Base-by-base conservation (phyloP, 2,888 invertebrate genomes). In the Ophion slaviceki region DNA sequence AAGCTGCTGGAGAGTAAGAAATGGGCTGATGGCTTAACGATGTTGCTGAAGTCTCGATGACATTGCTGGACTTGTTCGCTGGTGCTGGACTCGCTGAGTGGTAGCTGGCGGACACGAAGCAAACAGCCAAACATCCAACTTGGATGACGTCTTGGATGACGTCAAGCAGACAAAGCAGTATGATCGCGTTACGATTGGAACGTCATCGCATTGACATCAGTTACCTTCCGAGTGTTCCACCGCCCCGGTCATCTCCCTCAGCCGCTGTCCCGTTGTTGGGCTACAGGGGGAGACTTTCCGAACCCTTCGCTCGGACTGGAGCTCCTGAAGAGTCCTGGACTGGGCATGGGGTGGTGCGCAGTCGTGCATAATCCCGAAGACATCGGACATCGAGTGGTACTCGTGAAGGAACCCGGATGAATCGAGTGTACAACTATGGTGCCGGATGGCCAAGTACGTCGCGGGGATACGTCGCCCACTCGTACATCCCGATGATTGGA, bases 341-440 rank as follows among this genome's bases (percentile, higher is more conserved):
- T 36, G n/a, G 36, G 62, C 45, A 5, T 61, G 36, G 47, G 17
- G 71, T 1, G 53, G 1, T 53, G 53, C 14, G 4, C 20, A 61
- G 61, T 36, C 36, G 61, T 74, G 61, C 40, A 76, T 62, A 24
- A 45, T 66, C 72, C 67, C 57, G 75, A 86, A 86, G 80, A 86
- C 70, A 86, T 82, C 67, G 82, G 80, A 86, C 76, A 80, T 86
- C 62, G 82, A 86, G 82, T 72, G 86, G 77, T 81, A 20, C 83
- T 83, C 79, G 71, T 67, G 68, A 72, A 24, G 66, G 36, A 57
- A 45, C 68, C 66, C 53, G 53, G 62, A 24, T 45, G 57, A 72
- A 20, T 67, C 81, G 81, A 77, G 85, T 79, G 75, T 79, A 59
- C 62, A 57, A 53, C 59, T 77, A 11, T 57, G 40, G 24, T 24